phyloP scores from a whole-genome alignment of 2,113 vertebrate genomes.

The Bubo scandiacus region DNA sequence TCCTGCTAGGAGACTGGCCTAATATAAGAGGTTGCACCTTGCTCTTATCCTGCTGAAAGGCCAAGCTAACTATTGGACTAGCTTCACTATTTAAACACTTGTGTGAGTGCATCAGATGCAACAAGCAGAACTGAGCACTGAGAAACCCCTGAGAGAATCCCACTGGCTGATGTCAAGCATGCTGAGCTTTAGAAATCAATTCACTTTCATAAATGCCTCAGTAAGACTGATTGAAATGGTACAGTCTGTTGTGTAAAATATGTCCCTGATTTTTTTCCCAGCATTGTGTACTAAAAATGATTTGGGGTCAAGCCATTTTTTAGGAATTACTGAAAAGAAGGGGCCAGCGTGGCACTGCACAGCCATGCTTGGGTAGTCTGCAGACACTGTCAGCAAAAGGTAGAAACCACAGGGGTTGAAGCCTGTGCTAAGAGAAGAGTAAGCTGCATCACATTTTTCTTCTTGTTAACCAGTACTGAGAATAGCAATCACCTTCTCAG shows the following conservation, averaged over 20 bases:
- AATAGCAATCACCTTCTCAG: neutral
- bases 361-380: neutral
- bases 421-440: neutral
- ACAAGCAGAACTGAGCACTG: neutral
- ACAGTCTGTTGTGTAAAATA: neutral
- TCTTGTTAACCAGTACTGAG: neutral
- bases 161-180: neutral
- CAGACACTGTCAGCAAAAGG: neutral
- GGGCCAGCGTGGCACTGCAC: neutral
- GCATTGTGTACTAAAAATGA: neutral
- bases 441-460: neutral
- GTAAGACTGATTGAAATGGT: neutral
- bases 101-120: neutral
- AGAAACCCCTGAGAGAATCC: slow-evolving; percentile 1
- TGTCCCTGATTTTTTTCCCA: neutral
- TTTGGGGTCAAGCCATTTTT: neutral
- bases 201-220: neutral
- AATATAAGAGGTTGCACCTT: neutral
- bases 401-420: neutral
- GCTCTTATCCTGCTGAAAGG: neutral
- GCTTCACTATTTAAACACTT: neutral
- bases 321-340: neutral
- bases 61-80: neutral
- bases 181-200: slow-evolving; percentile 12
- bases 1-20: neutral